These are phyloP conservation scores for Harlomillsia oculata DNA, from an alignment of 1,140 invertebrate species.

Conservation along the genomic window DNA sequence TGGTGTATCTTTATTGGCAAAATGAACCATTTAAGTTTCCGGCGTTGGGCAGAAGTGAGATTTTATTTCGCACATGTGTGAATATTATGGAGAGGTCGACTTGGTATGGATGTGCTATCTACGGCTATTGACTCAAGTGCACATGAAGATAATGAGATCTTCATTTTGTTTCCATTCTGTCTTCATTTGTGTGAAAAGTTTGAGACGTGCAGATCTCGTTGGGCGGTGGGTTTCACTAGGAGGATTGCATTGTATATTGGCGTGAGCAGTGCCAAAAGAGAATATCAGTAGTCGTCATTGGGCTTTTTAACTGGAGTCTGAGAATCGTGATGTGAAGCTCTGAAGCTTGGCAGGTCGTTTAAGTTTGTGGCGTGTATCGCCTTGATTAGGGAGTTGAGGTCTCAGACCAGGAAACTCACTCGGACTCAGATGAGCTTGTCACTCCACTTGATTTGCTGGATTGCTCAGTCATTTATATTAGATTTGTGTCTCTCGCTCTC, in stretches of 20 bases:
- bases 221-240: no score
- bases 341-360: slow-evolving; percentile 12
- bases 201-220: no score
- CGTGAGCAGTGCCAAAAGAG: neutral
- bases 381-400: slow-evolving; percentile 11
- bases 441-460: slow-evolving; percentile 18
- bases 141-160: slow-evolving; percentile 13
- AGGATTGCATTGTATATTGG: neutral
- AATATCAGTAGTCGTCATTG: no score
- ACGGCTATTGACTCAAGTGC: no score
- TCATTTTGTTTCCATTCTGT: slow-evolving; percentile 12
- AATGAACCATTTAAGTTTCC: no score
- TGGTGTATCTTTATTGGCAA: no score
- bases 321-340: slow-evolving; percentile 9
- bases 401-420: slow-evolving; percentile 10
- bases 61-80: no score
- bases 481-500: slow-evolving; percentile 4
- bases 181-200: slow-evolving; percentile 7
- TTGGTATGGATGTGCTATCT: no score
- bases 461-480: slow-evolving; percentile 16
- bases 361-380: slow-evolving; percentile 11
- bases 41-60: no score
- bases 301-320: slow-evolving; percentile 1
- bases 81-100: no score
- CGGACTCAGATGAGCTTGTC: slow-evolving; percentile 13